Percentiles rank a stretch among this genome's conserved stretches.
Evolutionary conservation across 2,113 vertebrate genomes (phyloP).

Genomic region (Parotia lawesii): DNA sequence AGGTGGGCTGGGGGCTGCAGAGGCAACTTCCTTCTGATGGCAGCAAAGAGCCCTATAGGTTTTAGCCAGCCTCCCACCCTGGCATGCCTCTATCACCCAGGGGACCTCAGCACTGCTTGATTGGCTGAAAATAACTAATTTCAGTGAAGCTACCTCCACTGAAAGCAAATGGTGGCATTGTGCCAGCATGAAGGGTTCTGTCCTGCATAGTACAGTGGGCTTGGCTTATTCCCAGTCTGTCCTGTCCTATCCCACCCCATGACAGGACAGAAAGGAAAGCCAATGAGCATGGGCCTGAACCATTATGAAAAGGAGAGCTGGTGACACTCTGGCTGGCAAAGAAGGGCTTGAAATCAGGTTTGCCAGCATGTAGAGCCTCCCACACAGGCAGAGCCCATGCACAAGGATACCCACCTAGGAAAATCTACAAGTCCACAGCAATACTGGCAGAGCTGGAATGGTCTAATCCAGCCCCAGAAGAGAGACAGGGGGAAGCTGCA

Average conservation of each 20-base stretch:
- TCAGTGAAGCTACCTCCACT: background rate
- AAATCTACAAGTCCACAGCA: background rate
- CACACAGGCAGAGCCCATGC: background rate
- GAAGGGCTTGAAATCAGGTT: background rate
- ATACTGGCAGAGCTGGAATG: background rate
- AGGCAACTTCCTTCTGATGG: background rate
- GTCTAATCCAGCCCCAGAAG: background rate
- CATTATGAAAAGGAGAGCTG: background rate
- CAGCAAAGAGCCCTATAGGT: background rate
- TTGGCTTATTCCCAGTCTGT: background rate
- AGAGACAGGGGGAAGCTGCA: background rate
- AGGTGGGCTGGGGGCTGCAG: background rate
- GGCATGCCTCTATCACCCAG: background rate
- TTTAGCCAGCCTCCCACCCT: background rate
- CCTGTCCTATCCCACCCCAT: background rate
- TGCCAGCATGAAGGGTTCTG: fast-evolving
- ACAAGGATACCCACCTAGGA: background rate
- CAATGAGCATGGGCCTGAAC: fast-evolving
- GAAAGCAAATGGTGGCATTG: background rate
- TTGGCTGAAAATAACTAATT: background rate
- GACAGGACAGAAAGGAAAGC: background rate
- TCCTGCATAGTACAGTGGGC: background rate
- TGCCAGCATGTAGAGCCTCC: background rate
- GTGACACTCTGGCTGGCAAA: background rate
- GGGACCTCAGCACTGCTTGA: background rate